Conservation (phyloP, 2,113 vertebrate genomes). For the Ophthalmolycus amberensis region DNA sequence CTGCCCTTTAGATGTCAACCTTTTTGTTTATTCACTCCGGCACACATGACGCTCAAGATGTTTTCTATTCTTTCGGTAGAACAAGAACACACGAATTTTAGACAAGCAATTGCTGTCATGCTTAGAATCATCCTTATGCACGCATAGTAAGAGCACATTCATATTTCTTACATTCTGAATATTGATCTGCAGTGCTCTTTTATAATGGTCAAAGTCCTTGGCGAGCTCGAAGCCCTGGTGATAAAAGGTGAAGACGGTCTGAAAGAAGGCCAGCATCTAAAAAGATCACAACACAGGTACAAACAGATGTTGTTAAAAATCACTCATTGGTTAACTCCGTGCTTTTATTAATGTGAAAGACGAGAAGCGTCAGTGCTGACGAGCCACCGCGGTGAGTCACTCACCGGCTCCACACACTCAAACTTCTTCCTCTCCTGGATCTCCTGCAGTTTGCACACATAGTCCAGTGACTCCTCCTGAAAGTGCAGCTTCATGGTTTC, state of each 20-base stretch:
- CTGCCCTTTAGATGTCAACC: background rate
- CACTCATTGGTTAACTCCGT: no score
- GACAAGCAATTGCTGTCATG: background rate
- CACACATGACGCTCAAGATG: background rate
- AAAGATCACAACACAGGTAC: slow-evolving; percentile 36
- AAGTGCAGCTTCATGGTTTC: slow-evolving; percentile 92
- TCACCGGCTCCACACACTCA: slow-evolving; percentile 98
- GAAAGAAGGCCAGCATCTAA: slow-evolving; percentile 98
- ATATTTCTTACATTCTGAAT: slow-evolving; percentile 94
- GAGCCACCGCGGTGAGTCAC: slow-evolving; percentile 66
- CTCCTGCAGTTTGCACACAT: slow-evolving; percentile 96
- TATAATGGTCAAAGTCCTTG: slow-evolving; percentile 98
- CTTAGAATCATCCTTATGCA: background rate
- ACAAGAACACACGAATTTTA: background rate
- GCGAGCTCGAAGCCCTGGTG: slow-evolving; percentile 98
- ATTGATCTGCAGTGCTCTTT: slow-evolving; percentile 95
- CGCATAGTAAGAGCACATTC: background rate
- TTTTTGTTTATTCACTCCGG: background rate
- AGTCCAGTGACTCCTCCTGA: slow-evolving; percentile 95
- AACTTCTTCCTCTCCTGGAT: slow-evolving; percentile 99
- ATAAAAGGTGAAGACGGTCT: slow-evolving; percentile 98
- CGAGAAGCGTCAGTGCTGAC: background rate
- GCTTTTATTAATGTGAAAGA: background rate
- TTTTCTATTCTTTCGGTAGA: background rate
- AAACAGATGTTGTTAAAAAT: background rate